Evolutionary conservation across 2,888 invertebrate genomes (phyloP).

Genomic region (Toxonevra muliebris): DNA sequence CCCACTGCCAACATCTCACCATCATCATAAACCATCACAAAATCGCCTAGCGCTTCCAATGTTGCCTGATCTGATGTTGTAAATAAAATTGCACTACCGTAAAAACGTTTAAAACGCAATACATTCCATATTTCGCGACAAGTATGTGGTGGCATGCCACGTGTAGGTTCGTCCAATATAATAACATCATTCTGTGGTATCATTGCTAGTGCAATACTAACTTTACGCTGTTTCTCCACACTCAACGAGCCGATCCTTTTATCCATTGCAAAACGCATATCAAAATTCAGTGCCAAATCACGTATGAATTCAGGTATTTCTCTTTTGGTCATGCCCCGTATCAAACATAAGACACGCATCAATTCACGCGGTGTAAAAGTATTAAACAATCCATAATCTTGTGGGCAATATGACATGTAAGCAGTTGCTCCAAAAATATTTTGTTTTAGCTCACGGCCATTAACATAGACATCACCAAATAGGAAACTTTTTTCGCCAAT

Average conservation of each 20-base stretch:
- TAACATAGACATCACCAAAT: slow-evolving; percentile 75
- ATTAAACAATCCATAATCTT: slow-evolving; percentile 73
- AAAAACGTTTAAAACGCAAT: slow-evolving; percentile 72
- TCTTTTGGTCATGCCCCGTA: slow-evolving; percentile 69
- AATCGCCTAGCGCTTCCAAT: slow-evolving; percentile 81
- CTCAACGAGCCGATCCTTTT: slow-evolving; percentile 70
- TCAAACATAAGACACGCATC: slow-evolving; percentile 70
- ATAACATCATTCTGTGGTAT: slow-evolving; percentile 74
- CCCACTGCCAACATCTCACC: slow-evolving; percentile 78
- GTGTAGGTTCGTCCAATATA: slow-evolving; percentile 71
- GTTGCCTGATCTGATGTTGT: slow-evolving; percentile 86
- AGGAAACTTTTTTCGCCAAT: slow-evolving; percentile 79
- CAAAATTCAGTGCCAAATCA: slow-evolving; percentile 67
- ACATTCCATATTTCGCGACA: slow-evolving; percentile 83
- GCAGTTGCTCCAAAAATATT: slow-evolving; percentile 69
- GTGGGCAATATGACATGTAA: slow-evolving; percentile 72
- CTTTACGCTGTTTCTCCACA: slow-evolving; percentile 75
- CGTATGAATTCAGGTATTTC: slow-evolving; percentile 55
- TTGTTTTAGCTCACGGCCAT: slow-evolving; percentile 67
- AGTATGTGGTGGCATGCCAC: slow-evolving; percentile 75
- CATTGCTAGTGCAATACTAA: slow-evolving; percentile 76
- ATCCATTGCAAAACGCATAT: slow-evolving; percentile 70
- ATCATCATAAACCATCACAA: slow-evolving; percentile 80
- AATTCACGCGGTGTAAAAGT: slow-evolving; percentile 76
- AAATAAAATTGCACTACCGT: slow-evolving; percentile 78